These are phyloP conservation scores for Hypotaenidia okinawae DNA, from an alignment of 2,797 vertebrate species.

Conservation along the genomic window DNA sequence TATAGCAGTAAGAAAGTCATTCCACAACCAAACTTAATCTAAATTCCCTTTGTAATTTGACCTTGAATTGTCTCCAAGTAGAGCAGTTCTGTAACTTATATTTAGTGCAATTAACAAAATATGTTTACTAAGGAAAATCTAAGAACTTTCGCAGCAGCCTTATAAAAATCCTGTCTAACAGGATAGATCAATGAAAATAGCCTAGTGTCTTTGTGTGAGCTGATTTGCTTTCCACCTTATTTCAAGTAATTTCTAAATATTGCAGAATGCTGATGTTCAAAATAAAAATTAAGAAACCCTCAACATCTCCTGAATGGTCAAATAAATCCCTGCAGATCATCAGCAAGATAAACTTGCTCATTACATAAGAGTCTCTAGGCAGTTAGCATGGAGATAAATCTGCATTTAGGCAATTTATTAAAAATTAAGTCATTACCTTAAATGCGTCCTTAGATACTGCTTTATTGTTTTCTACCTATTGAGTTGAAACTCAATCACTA, in stretches of 20 bases:
- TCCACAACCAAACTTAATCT: not conserved
- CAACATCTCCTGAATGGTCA: not conserved
- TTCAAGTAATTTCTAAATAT: not conserved
- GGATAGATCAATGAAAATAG: not conserved
- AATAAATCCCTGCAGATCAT: conserved; percentile 1
- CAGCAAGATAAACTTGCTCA: conserved; percentile 39
- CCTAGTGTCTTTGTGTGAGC: not conserved
- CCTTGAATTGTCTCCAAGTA: not conserved
- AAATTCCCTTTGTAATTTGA: not conserved
- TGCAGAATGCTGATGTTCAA: not conserved
- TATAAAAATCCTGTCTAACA: not conserved
- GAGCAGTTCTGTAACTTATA: not conserved
- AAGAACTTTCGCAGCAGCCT: not conserved
- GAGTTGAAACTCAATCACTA: conserved; percentile 37
- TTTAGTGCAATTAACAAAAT: not conserved
- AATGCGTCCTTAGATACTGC: conserved; percentile 39
- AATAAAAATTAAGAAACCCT: conserved; percentile 15
- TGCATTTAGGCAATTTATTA: conserved; percentile 45
- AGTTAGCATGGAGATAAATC: conserved; percentile 40
- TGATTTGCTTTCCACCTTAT: not conserved
- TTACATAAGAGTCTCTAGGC: conserved; percentile 29
- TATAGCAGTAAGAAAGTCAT: not conserved
- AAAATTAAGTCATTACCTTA: conserved; percentile 55
- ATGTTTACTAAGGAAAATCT: not conserved
- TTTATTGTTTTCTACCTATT: conserved; percentile 40